Evolutionary conservation across 2,888 invertebrate species (phyloP).

Genomic region (Isotomurus palustris): DNA sequence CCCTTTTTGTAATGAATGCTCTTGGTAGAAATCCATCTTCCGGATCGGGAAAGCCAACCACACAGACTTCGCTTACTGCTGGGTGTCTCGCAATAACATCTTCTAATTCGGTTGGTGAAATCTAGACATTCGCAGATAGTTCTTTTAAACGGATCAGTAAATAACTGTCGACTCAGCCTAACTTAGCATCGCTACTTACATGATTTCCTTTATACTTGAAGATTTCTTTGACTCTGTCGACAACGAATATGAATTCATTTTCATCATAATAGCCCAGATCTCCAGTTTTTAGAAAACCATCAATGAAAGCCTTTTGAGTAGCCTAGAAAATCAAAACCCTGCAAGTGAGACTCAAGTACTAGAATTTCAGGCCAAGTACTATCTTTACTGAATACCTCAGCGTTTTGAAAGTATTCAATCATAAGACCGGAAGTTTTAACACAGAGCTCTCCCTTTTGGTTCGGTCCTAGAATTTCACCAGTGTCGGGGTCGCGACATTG

Average conservation of each 20-base stretch:
- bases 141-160: too few species aligned
- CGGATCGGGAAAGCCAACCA: conserved; percentile 24
- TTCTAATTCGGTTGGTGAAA: conserved; percentile 41
- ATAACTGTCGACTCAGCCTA: too few species aligned
- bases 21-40: conserved; percentile 36
- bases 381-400: too few species aligned
- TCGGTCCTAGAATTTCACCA: conserved; percentile 11
- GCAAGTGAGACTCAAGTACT: too few species aligned
- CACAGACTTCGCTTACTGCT: conserved; percentile 34
- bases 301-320: neutral
- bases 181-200: too few species aligned
- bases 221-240: conserved; percentile 42
- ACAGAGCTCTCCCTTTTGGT: conserved; percentile 22
- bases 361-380: too few species aligned
- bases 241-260: conserved; percentile 35
- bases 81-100: conserved; percentile 36
- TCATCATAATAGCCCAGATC: conserved; percentile 34
- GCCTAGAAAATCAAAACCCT: too few species aligned
- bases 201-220: conserved; percentile 41
- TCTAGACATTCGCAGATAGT: conserved; percentile 21
- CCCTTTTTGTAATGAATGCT: conserved; percentile 27
- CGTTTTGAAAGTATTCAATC: conserved; percentile 16
- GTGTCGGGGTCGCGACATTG: conserved; percentile 20
- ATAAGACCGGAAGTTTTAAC: conserved; percentile 1
- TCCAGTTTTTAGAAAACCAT: neutral